phyloP scores from a whole-genome alignment of 2,113 vertebrate species.

The Acrocephalus kingi region DNA sequence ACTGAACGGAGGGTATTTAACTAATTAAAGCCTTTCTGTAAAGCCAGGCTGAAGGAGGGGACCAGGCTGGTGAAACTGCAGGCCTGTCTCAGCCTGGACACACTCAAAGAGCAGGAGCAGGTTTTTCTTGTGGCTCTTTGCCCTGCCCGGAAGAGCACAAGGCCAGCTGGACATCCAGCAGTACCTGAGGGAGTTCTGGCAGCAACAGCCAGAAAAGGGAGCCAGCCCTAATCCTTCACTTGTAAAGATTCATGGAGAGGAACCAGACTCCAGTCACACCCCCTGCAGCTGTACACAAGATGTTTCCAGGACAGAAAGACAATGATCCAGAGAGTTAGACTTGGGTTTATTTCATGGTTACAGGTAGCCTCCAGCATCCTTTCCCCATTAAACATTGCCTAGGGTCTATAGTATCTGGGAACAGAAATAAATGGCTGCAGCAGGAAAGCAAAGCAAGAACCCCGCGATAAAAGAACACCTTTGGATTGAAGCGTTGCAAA shows the following conservation, averaged over 20 bases:
- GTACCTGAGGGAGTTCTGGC: not conserved
- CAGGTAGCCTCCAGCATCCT: not conserved
- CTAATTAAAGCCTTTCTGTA: not conserved
- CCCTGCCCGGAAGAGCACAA: accelerated
- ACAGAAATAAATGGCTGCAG: not conserved
- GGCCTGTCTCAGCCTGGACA: accelerated
- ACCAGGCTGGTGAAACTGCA: not conserved
- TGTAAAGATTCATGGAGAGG: not conserved
- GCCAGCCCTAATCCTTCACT: accelerated
- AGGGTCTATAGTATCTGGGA: not conserved
- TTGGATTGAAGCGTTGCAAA: not conserved
- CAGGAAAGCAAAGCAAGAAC: constrained; percentile 44
- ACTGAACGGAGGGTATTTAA: accelerated
- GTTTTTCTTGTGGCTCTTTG: not conserved
- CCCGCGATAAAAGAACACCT: not conserved
- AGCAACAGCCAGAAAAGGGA: not conserved
- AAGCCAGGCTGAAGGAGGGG: not conserved
- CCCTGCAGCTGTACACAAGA: not conserved
- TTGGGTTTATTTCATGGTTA: constrained; percentile 41
- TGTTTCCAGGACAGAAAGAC: not conserved
- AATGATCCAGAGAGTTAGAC: not conserved
- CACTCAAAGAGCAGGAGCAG: not conserved
- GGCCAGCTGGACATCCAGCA: not conserved
- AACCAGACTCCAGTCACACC: not conserved
- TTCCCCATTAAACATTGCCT: not conserved